Evolutionary conservation across 35 echinoderm and acorn worm genomes (phyloP).

Genomic region (Patiria miniata): DNA sequence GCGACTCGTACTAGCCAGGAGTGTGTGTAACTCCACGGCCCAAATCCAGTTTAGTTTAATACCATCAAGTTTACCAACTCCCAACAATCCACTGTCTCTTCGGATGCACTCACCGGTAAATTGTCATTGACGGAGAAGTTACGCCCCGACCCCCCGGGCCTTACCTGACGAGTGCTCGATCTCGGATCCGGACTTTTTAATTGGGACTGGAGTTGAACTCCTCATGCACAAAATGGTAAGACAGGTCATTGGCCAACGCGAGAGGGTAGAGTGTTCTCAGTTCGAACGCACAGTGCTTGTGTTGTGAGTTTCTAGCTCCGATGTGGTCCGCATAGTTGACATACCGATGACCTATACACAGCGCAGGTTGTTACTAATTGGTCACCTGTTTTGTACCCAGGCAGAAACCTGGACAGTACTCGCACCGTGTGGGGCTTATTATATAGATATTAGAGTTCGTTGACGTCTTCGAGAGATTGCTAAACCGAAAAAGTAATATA

Average conservation of each 20-base stretch:
- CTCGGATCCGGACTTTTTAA: not conserved
- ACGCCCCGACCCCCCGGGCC: conserved; percentile 19
- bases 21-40: too few relatives aligned
- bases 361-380: conserved; percentile 16
- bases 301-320: not conserved
- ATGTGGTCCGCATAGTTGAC: conserved; percentile 24
- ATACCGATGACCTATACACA: not conserved
- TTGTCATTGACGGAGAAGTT: not conserved
- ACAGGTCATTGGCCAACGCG: not conserved
- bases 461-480: not conserved
- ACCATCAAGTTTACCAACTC: not conserved
- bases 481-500: not conserved
- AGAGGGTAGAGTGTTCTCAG: not conserved
- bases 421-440: not conserved
- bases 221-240: not conserved
- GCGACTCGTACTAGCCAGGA: too few relatives aligned
- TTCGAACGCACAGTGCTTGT: not conserved
- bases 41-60: not conserved
- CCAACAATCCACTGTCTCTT: not conserved
- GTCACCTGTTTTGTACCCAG: not conserved
- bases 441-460: not conserved
- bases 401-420: not conserved
- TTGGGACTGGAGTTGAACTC: not conserved
- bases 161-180: not conserved
- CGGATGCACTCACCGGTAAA: conserved; percentile 20